These are phyloP conservation scores for Aythya baeri DNA, from an alignment of 2,113 vertebrate species.

Conservation along the genomic window DNA sequence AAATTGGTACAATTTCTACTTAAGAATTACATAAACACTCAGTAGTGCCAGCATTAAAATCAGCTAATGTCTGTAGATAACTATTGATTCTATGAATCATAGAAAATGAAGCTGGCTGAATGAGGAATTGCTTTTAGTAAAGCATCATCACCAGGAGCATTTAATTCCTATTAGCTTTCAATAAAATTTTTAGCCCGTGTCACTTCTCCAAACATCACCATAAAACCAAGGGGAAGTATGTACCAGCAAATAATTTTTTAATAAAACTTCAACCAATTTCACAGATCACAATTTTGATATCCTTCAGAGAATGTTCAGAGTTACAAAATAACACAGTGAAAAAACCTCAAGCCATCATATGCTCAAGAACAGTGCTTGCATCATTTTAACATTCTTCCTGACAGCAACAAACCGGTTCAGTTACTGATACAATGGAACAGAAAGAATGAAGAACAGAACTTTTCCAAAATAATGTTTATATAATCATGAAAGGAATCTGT, in stretches of 20 bases:
- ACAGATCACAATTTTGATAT: neutral
- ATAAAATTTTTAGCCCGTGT: neutral
- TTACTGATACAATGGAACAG: neutral
- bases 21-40: neutral
- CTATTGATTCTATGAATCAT: neutral
- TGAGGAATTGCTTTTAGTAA: neutral
- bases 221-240: neutral
- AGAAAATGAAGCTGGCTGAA: neutral
- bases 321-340: neutral
- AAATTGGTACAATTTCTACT: neutral
- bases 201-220: neutral
- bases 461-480: neutral
- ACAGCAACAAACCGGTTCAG: neutral
- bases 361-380: neutral
- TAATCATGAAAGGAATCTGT: neutral
- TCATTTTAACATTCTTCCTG: neutral
- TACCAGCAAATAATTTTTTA: neutral
- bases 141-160: neutral
- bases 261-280: neutral
- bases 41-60: neutral
- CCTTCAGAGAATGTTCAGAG: neutral
- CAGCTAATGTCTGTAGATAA: neutral
- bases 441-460: neutral
- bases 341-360: neutral
- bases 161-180: neutral